Conservation (phyloP, 2,888 invertebrate genomes). For the Drepanosiphum platanoidis region DNA sequence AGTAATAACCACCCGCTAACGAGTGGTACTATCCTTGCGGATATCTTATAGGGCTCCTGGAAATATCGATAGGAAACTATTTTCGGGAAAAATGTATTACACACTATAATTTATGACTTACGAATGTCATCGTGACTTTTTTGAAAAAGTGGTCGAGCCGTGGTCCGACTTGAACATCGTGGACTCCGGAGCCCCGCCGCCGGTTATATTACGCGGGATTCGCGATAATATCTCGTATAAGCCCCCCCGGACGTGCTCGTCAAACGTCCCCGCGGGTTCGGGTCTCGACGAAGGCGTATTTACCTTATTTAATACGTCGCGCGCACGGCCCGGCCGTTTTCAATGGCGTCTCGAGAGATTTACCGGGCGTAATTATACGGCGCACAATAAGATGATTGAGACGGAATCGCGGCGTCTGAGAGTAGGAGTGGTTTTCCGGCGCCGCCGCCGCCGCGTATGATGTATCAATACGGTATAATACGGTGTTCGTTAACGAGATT, state of each 20-base stretch:
- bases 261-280: neutral
- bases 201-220: neutral
- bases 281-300: neutral
- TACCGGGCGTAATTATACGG: neutral
- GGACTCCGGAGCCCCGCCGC: too few relatives aligned
- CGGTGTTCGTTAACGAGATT: slow-evolving; percentile 10
- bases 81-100: too few relatives aligned
- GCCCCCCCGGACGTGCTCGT: neutral
- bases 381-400: neutral
- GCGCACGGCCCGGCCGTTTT: slow-evolving; percentile 5
- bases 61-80: too few relatives aligned
- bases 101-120: too few relatives aligned
- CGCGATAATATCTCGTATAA: neutral
- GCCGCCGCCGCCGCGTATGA: neutral
- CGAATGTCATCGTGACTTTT: too few relatives aligned
- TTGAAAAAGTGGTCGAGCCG: too few relatives aligned
- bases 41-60: too few relatives aligned
- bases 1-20: too few relatives aligned
- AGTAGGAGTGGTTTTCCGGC: neutral
- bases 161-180: too few relatives aligned
- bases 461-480: neutral
- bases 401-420: neutral
- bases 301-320: neutral
- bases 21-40: too few relatives aligned
- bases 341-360: neutral